These are phyloP conservation scores for Phainopepla nitens DNA, from an alignment of 2,113 vertebrate genomes.

Conservation along the genomic window DNA sequence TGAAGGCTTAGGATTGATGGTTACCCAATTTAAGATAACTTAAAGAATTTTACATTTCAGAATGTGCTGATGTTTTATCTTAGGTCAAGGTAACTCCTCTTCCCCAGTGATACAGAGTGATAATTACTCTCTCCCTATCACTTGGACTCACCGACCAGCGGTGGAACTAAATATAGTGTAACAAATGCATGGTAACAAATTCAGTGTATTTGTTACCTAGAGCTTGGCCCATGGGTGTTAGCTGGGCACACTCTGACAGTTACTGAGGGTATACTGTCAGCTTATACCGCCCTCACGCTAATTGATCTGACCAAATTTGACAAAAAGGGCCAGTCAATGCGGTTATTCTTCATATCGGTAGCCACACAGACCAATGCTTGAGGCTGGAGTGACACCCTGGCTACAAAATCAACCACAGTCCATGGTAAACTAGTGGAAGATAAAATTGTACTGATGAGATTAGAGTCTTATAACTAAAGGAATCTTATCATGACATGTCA, in stretches of 20 bases:
- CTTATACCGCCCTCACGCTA: background rate
- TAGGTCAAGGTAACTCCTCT: background rate
- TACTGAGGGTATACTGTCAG: background rate
- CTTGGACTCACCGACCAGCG: rapidly evolving
- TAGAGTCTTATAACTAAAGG: background rate
- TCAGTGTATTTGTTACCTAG: background rate
- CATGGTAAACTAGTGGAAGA: background rate
- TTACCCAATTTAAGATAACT: background rate
- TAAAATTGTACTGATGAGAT: background rate
- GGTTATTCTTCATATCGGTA: rapidly evolving
- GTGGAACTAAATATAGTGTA: background rate
- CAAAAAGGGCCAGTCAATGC: rapidly evolving
- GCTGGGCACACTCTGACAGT: background rate
- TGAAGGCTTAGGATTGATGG: background rate
- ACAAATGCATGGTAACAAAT: background rate
- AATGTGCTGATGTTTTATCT: background rate
- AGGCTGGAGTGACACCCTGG: background rate
- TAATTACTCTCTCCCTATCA: background rate
- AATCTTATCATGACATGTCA: background rate
- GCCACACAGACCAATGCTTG: background rate
- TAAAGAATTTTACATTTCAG: background rate
- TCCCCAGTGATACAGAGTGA: rapidly evolving
- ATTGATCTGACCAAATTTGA: background rate
- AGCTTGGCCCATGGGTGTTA: no score
- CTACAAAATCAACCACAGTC: background rate